Base-by-base conservation (phyloP, 2,113 vertebrate species). In the Cebus imitator region DNA sequence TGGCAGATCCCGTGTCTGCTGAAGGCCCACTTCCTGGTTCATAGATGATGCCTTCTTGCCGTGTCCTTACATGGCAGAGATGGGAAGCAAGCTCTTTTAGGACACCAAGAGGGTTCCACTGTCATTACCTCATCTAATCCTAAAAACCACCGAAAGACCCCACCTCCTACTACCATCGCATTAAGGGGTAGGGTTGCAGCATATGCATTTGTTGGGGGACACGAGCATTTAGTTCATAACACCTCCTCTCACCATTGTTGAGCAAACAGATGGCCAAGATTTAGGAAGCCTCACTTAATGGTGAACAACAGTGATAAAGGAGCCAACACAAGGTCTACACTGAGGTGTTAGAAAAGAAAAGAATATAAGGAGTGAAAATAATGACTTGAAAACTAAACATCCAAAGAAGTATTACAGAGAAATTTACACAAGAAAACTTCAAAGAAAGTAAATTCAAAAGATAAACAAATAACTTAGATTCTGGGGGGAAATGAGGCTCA, bases 361-460 rank as follows among this genome's bases (percentile, higher is more conserved):
- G 11, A 88, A 55, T 52, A 81, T 70, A 85, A 50, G 30, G 78
- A 92, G 32, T 13, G 73, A 68, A 89, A 76, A 25, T 18, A 64
- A 64, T 55, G n/a, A 40, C 18, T 64, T 91, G 30, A 93, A 93
- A 84, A 72, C 20, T 55, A 78, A 86, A 82, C 2, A 81, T 27
- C 25, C 13, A 57, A 95, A 72, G 43, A 93, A 2, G 6, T 14
- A 82, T 89, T 72, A 57, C 32, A 76, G 91, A 93, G n/a, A 70
- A 72, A 50, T 35, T 21, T 70, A 91, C 32, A 66, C 21, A 78
- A 95, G 52, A 83, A 96, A 91, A 78, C 18, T 83, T 93, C 37
- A 80, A 61, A 76, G 48, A 87, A 84, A 87, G 4, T 68, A 85
- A 94, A 78, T 80, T 94, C 72, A 58, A 80, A 86, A 68, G 75